Base-by-base conservation (phyloP, 2,797 vertebrate genomes). In the Sebastes itinus region DNA sequence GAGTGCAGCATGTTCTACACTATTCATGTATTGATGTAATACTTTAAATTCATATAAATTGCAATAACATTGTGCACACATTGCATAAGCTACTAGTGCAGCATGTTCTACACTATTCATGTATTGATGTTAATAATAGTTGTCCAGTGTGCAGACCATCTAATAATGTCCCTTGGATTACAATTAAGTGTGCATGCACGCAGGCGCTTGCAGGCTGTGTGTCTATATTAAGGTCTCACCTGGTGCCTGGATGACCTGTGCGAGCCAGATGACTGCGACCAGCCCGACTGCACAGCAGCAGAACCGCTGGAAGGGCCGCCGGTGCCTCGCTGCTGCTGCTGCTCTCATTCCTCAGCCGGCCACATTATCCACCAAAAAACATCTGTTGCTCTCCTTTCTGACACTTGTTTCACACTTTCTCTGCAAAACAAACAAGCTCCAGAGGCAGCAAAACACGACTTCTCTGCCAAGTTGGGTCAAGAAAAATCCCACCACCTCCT, bases 221-320 rank as follows among this genome's bases (percentile, higher is more conserved):
- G 75, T 80, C 70, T 83, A 73, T 81, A 82, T 75, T 58, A 80
- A 80, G 83, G 81, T 91, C 95, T 93, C 92, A 95, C 95, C 95
- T 95, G 95, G 94, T 78, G 92, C 87, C 86, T 91, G 93, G 84
- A 91, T 87, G 86, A 95, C 89, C 90, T 94, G 95, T 1, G 89
- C 23, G 87, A 96, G 87, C 93, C 94, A 94, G 52, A 95, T 87
- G 85, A 94, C 91, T 71, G 93, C 91, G 77, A 96, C 73, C 87
- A 95, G 92, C 74, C 90, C 94, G 87, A 94, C 72, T 82, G 92
- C 95, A 42, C 94, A 93, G 94, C 93, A 95, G 94, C 95, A 96
- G 89, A 95, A 88, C 90, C 95, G 95, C 93, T 89, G 94, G 88
- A 95, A 90, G 88, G 92, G 92, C 91, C 94, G 90, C 92, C 92